A percentile compares a stretch with the other conserved stretches of the same genome.
phyloP scores from a whole-genome alignment of 92 coral and sea anemone genomes.

The Ricordea florida region DNA sequence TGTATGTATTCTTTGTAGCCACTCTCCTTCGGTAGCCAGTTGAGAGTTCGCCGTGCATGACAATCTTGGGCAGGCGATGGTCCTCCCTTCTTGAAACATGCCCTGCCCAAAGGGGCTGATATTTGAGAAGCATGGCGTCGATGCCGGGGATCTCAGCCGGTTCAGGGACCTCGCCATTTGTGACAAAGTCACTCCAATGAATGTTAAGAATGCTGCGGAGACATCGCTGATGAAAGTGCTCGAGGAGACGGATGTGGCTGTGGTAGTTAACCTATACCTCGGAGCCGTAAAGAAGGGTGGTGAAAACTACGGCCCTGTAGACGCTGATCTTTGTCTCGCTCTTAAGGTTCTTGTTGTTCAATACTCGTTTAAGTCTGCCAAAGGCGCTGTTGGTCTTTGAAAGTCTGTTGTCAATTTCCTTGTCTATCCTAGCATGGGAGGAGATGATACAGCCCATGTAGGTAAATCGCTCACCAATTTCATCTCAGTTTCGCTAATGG shows the following conservation, averaged over 20 bases:
- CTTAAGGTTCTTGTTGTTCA: background rate
- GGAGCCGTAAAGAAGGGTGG: conserved; percentile 45
- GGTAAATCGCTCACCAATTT: background rate
- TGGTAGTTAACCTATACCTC: conserved; percentile 24
- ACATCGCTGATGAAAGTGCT: conserved; percentile 27
- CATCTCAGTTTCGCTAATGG: background rate
- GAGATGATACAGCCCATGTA: conserved; percentile 28
- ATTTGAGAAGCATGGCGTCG: too few species aligned
- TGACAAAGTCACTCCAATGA: conserved; percentile 41
- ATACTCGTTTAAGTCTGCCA: conserved; percentile 37
- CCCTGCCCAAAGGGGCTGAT: conserved; percentile 11
- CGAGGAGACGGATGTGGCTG: conserved; percentile 15
- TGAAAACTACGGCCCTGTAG: conserved; percentile 31
- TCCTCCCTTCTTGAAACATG: conserved; percentile 12
- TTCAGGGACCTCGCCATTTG: conserved; percentile 27
- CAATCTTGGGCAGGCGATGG: conserved; percentile 26
- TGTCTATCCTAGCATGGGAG: background rate
- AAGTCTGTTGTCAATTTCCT: conserved; percentile 12
- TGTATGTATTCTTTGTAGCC: too few species aligned
- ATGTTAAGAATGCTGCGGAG: conserved; percentile 37
- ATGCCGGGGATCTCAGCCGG: conserved; percentile 8
- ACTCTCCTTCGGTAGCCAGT: conserved; percentile 27
- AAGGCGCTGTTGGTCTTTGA: conserved; percentile 22
- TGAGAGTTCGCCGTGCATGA: conserved; percentile 33
- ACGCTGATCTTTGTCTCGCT: conserved; percentile 1